phyloP scores from a whole-genome alignment of 2,113 vertebrate species.

The Mystacornis crossleyi region DNA sequence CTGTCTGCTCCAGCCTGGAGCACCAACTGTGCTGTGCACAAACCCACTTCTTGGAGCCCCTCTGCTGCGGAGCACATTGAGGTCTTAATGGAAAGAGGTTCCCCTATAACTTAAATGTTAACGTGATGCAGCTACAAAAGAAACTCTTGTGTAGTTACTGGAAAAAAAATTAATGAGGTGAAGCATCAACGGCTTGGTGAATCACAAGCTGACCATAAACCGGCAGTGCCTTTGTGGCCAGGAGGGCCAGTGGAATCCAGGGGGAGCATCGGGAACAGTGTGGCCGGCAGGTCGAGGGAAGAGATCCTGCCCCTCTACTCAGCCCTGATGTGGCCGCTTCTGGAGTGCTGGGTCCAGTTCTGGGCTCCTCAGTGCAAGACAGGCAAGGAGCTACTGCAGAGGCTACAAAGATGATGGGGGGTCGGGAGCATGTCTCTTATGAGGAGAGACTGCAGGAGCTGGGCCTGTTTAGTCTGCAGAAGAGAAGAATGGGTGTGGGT shows the following conservation, averaged over 20 bases:
- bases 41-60: accelerated
- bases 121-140: not conserved
- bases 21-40: accelerated
- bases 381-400: too few species aligned
- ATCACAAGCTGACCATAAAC: not conserved
- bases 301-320: not conserved
- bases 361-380: not conserved
- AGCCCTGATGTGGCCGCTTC: not conserved
- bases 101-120: accelerated
- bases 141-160: accelerated
- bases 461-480: not conserved
- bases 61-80: accelerated
- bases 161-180: too few species aligned
- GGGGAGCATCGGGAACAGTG: accelerated
- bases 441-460: not conserved
- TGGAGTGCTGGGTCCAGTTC: not conserved
- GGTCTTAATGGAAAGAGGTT: not conserved
- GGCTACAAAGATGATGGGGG: not conserved
- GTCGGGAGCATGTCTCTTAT: not conserved
- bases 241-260: too few species aligned
- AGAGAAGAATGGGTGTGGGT: not conserved
- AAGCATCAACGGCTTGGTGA: accelerated
- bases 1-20: not conserved
- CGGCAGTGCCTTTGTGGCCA: not conserved
- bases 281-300: not conserved